Percentiles rank a stretch among this genome's conserved stretches.
phyloP scores from a whole-genome alignment of 2,113 vertebrate genomes.

The Hippocampus zosterae region DNA sequence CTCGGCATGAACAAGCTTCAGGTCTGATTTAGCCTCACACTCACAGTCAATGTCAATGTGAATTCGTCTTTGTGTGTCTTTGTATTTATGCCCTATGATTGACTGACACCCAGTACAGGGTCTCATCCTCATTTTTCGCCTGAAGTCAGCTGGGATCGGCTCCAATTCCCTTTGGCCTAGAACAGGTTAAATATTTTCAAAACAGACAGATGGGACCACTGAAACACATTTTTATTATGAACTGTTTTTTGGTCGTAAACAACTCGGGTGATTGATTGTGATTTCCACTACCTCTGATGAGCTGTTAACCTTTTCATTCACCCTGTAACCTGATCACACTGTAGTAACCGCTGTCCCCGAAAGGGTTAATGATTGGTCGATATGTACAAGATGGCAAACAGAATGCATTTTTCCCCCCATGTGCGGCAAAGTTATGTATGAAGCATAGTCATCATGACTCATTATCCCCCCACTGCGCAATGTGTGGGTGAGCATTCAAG shows the following conservation, averaged over 20 bases:
- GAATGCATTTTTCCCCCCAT: not conserved
- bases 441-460: conserved; percentile 69
- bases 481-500: conserved; percentile 60
- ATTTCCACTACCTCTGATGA: conserved; percentile 38
- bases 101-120: not conserved
- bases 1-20: conserved; percentile 83
- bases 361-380: conserved; percentile 41
- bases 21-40: conserved; percentile 52
- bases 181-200: no score
- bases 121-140: not conserved
- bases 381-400: conserved; percentile 29
- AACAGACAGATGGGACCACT: not conserved
- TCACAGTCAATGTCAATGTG: not conserved
- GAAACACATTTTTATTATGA: not conserved
- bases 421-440: conserved; percentile 56
- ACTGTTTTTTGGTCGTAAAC: not conserved
- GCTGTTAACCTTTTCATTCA: conserved; percentile 4
- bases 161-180: not conserved
- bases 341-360: no score
- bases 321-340: no score
- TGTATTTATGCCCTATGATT: not conserved
- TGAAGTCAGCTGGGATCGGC: not conserved
- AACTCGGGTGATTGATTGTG: not conserved
- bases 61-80: not conserved
- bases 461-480: conserved; percentile 62